Conservation (phyloP, 2,113 vertebrate species). For the Genyomyrus donnyi region DNA sequence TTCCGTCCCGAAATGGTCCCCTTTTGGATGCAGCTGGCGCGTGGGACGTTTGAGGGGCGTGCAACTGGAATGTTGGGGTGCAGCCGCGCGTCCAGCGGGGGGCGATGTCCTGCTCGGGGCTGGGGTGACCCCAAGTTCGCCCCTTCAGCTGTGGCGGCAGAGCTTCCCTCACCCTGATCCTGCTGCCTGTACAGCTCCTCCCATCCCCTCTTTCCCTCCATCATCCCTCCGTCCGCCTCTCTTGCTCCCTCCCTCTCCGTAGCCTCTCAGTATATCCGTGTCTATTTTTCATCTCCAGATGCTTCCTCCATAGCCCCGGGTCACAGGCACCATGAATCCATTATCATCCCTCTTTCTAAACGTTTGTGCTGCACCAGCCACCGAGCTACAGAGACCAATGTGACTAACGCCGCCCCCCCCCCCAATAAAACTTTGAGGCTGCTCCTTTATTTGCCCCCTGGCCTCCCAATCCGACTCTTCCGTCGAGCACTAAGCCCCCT, state of each 20-base stretch:
- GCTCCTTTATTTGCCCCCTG: neutral
- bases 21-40: neutral
- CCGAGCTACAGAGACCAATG: conserved; percentile 95
- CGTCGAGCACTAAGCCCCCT: conserved; percentile 27
- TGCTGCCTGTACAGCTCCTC: conserved; percentile 66
- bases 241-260: conserved; percentile 70
- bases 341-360: conserved; percentile 99
- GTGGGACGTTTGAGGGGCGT: neutral
- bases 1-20: neutral
- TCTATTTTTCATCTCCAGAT: conserved; percentile 71
- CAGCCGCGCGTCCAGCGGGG: neutral
- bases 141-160: neutral
- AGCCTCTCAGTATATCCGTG: conserved; percentile 99
- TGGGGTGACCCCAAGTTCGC: neutral
- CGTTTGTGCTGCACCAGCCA: conserved; percentile 95
- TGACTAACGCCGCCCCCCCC: conserved; percentile 34
- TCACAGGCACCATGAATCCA: conserved; percentile 99
- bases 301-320: conserved; percentile 97
- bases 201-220: conserved; percentile 60
- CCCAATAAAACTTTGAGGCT: neutral
- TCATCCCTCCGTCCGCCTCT: neutral
- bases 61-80: neutral
- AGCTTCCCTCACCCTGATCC: conserved; percentile 22
- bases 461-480: conserved; percentile 29
- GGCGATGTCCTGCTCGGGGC: neutral